phyloP scores from a whole-genome alignment of 2,888 invertebrate genomes.

The Mythimna loreyi region DNA sequence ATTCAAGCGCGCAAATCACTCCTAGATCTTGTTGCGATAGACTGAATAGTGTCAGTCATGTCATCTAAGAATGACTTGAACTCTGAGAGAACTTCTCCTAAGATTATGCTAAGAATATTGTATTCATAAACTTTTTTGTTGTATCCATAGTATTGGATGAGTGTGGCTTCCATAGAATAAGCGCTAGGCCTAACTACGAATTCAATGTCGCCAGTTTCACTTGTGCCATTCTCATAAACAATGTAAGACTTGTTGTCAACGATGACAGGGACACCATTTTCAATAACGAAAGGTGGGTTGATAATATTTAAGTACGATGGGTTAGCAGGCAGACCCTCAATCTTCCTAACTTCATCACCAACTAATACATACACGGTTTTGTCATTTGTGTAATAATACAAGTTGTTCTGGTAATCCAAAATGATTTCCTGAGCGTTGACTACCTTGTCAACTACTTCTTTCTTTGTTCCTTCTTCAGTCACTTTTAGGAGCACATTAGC shows the following conservation, averaged over 20 bases:
- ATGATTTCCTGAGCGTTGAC: slow-evolving; percentile 76
- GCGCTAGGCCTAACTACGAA: slow-evolving; percentile 75
- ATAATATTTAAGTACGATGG: slow-evolving; percentile 69
- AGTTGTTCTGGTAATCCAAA: slow-evolving; percentile 76
- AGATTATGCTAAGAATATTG: slow-evolving; percentile 69
- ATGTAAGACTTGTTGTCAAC: slow-evolving; percentile 71
- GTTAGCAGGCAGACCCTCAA: slow-evolving; percentile 75
- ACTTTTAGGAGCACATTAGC: slow-evolving; percentile 77
- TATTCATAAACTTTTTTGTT: slow-evolving; percentile 82
- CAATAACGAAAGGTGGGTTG: slow-evolving; percentile 74
- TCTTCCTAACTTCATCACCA: slow-evolving; percentile 68
- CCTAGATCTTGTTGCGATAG: slow-evolving; percentile 69
- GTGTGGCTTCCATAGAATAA: slow-evolving; percentile 73
- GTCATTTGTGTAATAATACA: slow-evolving; percentile 75
- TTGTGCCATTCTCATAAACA: slow-evolving; percentile 73
- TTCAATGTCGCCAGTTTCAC: slow-evolving; percentile 63
- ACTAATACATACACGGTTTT: slow-evolving; percentile 72
- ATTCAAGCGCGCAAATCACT: slow-evolving; percentile 52
- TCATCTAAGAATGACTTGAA: slow-evolving; percentile 67
- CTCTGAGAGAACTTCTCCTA: slow-evolving; percentile 59
- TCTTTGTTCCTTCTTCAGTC: slow-evolving; percentile 75
- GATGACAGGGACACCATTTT: slow-evolving; percentile 70
- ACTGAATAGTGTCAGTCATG: slow-evolving; percentile 67
- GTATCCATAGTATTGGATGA: slow-evolving; percentile 77
- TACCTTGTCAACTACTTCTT: slow-evolving; percentile 71